Conservation (phyloP, 2,888 invertebrate genomes). For the Lamellibrachia satsuma region DNA sequence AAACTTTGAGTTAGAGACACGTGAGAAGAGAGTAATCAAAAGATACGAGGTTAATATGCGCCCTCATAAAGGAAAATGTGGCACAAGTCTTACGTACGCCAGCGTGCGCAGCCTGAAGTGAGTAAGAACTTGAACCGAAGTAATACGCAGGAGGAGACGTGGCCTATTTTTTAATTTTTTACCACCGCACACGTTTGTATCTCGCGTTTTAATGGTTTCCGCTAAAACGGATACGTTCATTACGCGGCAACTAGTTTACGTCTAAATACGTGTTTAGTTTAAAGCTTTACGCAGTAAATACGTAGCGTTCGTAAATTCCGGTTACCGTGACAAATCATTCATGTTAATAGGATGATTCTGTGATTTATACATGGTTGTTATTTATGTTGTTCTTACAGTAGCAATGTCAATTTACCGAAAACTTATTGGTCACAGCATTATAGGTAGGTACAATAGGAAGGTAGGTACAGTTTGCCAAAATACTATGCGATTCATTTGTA, state of each 20-base stretch:
- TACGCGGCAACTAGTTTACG: not conserved
- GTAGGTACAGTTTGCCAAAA: too few species aligned
- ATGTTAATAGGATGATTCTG: not conserved
- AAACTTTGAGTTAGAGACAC: too few species aligned
- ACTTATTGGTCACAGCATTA: not conserved
- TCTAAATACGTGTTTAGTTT: not conserved
- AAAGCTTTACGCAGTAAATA: not conserved
- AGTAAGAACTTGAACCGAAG: not conserved
- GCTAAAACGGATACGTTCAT: not conserved
- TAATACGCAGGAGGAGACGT: not conserved
- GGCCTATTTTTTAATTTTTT: not conserved
- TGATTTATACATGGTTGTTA: not conserved
- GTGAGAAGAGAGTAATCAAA: too few species aligned
- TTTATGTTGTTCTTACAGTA: not conserved
- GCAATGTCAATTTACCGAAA: not conserved
- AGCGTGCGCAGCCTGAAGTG: too few species aligned
- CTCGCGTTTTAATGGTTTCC: not conserved
- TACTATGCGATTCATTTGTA: too few species aligned
- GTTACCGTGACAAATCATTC: too few species aligned
- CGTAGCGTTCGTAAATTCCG: too few species aligned
- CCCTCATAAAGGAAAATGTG: too few species aligned
- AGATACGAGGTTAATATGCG: too few species aligned
- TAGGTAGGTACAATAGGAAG: not conserved
- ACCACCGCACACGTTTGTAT: not conserved
- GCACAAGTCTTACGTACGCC: too few species aligned